These are phyloP conservation scores for Hippocampus comes DNA, from an alignment of 2,113 vertebrate genomes.

Conservation along the genomic window DNA sequence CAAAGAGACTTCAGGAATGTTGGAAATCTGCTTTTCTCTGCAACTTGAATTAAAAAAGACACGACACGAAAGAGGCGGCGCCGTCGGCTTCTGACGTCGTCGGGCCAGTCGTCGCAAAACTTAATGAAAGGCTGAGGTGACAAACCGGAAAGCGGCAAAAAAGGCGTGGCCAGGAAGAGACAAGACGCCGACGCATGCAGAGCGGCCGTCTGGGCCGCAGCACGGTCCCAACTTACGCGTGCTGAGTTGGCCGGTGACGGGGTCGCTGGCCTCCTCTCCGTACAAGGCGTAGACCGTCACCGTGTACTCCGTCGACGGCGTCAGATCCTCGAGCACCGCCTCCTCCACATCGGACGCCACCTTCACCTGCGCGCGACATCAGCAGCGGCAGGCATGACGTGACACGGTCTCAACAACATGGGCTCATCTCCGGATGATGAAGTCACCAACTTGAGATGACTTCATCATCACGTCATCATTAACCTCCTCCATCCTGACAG, in stretches of 20 bases:
- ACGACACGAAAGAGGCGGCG: not conserved
- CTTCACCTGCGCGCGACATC: conserved; percentile 78
- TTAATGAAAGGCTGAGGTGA: not conserved
- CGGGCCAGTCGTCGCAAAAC: not conserved
- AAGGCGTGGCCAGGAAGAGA: no score
- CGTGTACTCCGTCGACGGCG: conserved; percentile 90
- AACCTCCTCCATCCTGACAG: no score
- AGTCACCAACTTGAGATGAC: not conserved
- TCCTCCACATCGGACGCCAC: conserved; percentile 80
- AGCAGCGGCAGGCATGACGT: no score
- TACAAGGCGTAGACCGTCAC: conserved; percentile 96
- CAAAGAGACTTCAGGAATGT: not conserved
- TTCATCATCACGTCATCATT: no score
- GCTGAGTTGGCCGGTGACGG: conserved; percentile 89
- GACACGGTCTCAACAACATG: not conserved
- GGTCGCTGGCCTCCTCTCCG: conserved; percentile 96
- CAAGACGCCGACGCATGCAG: no score
- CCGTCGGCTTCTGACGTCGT: not conserved
- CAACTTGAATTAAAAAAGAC: not conserved
- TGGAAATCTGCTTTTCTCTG: not conserved
- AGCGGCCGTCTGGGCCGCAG: not conserved
- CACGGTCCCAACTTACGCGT: conserved; percentile 78
- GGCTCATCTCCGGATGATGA: not conserved
- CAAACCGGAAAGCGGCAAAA: not conserved
- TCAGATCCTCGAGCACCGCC: conserved; percentile 81